phyloP scores from a whole-genome alignment of 2,113 vertebrate genomes.

The Pachycephala philippinensis region DNA sequence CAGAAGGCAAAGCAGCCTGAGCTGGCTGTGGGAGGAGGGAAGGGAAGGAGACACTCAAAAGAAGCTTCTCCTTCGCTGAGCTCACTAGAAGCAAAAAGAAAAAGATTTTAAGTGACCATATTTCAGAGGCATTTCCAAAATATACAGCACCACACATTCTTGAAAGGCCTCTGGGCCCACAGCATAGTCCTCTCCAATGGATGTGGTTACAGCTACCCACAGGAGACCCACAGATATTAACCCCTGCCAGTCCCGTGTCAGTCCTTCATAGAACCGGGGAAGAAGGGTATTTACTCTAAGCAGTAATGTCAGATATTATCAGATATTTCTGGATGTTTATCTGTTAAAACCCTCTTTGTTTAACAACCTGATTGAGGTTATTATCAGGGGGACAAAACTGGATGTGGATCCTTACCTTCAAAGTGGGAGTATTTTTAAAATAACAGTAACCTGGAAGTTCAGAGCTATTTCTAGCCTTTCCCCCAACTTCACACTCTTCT shows the following conservation, averaged over 20 bases:
- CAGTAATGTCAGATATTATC: background rate
- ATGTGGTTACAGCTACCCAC: background rate
- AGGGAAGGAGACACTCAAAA: background rate
- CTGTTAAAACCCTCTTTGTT: background rate
- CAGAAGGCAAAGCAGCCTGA: conserved; percentile 39
- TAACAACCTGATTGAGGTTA: background rate
- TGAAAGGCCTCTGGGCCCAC: background rate
- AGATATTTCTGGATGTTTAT: background rate
- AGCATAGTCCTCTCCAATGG: background rate
- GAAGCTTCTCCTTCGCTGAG: background rate
- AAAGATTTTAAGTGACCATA: background rate
- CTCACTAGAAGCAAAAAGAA: background rate
- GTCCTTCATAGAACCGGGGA: background rate
- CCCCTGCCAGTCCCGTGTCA: background rate
- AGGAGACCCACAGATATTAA: background rate
- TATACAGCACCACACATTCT: background rate
- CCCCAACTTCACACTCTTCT: background rate
- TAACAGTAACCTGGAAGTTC: background rate
- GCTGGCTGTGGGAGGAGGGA: background rate
- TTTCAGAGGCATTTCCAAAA: conserved; percentile 34
- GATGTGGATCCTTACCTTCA: background rate
- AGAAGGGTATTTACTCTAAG: background rate
- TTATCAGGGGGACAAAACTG: background rate
- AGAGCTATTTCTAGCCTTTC: background rate
- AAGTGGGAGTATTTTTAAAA: background rate